Conservation (phyloP, 1,140 invertebrate species). For the Caenorhabditis briggsae region DNA sequence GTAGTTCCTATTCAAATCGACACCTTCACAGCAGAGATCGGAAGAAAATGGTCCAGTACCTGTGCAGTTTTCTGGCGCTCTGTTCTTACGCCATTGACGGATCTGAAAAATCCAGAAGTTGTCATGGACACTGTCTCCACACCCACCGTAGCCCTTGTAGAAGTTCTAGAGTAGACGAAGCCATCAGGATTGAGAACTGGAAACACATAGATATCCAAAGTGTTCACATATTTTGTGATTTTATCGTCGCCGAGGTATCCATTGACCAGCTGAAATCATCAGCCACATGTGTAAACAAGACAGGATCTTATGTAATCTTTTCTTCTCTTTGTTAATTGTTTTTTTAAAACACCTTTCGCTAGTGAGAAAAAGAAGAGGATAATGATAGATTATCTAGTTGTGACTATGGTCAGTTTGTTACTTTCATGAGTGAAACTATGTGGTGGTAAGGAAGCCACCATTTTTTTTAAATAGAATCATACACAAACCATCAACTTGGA, state of each 20-base stretch:
- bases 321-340: neutral
- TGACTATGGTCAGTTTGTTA: neutral
- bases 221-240: slow-evolving; percentile 76
- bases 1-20: slow-evolving; percentile 74
- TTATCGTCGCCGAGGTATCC: slow-evolving; percentile 73
- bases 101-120: slow-evolving; percentile 60
- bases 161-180: slow-evolving; percentile 82
- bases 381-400: neutral
- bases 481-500: no score
- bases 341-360: neutral
- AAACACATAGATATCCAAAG: slow-evolving; percentile 81
- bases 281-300: neutral
- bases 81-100: slow-evolving; percentile 74
- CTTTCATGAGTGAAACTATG: no score
- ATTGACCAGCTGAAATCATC: slow-evolving; percentile 67
- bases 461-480: no score
- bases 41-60: slow-evolving; percentile 69
- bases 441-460: no score
- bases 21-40: slow-evolving; percentile 73
- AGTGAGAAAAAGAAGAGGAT: no score
- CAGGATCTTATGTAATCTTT: neutral
- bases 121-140: no score
- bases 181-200: slow-evolving; percentile 85
- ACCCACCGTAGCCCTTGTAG: slow-evolving; percentile 67
- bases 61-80: slow-evolving; percentile 72